Evolutionary conservation across 2,888 invertebrate species (phyloP).

Genomic region (Troilus luridus): DNA sequence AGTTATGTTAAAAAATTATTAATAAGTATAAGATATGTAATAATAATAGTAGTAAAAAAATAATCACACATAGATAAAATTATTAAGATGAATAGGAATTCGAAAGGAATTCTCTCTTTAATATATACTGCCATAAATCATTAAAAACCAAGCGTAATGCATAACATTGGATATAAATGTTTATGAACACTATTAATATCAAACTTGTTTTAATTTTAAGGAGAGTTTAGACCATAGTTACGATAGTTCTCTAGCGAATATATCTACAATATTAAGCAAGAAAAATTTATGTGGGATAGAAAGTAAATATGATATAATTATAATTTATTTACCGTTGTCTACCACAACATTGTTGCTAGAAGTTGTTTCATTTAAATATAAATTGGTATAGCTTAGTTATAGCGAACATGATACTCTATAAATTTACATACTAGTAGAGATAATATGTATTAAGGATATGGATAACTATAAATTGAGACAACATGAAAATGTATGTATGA

Average conservation of each 20-base stretch:
- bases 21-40: neutral
- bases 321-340: no score
- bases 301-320: neutral
- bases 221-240: neutral
- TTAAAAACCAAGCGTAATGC: neutral
- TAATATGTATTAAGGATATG: no score
- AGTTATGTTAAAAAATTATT: no score
- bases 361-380: slow-evolving; percentile 14
- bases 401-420: neutral
- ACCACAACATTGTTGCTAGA: neutral
- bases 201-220: neutral
- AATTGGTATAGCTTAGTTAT: neutral
- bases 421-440: neutral
- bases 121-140: neutral
- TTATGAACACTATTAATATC: neutral
- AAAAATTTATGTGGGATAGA: neutral
- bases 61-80: neutral
- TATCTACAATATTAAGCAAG: neutral
- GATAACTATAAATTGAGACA: neutral
- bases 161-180: neutral
- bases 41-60: neutral
- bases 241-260: neutral
- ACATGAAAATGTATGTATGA: neutral
- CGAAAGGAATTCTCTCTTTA: neutral
- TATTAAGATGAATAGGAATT: neutral